Evolutionary conservation across 1,140 invertebrate species (phyloP).

Genomic region (Zeugodacus cucurbitae): DNA sequence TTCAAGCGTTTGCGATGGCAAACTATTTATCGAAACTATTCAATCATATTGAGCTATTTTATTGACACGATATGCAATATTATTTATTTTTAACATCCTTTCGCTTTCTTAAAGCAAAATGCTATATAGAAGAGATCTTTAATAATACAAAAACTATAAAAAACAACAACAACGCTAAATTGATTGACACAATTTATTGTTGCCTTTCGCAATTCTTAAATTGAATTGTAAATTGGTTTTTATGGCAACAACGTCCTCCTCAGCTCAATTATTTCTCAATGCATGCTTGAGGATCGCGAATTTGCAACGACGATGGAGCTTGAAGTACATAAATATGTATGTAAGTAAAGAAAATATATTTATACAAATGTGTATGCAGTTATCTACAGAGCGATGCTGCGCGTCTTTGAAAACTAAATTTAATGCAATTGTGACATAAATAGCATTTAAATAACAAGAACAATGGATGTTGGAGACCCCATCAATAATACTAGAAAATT

Average conservation of each 20-base stretch:
- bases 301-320: not conserved
- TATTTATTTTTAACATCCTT: not conserved
- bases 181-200: slow-evolving; percentile 17
- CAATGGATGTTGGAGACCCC: not conserved
- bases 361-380: not conserved
- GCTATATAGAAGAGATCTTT: not conserved
- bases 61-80: not conserved
- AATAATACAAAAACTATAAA: not conserved
- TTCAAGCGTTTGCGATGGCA: not conserved
- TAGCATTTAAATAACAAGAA: not conserved
- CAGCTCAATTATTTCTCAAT: not conserved
- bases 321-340: no score
- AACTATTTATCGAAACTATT: not conserved
- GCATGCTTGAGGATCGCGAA: not conserved
- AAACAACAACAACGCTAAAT: not conserved
- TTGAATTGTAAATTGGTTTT: slow-evolving; percentile 14
- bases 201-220: not conserved
- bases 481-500: no score
- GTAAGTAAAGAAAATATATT: not conserved
- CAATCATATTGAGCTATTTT: not conserved
- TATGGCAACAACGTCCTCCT: not conserved
- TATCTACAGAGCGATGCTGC: not conserved
- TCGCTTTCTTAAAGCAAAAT: not conserved
- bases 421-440: not conserved
- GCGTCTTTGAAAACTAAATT: not conserved